phyloP scores from a whole-genome alignment of 35 echinoderm and acorn worm genomes.

The Heliocidaris erythrogramma region DNA sequence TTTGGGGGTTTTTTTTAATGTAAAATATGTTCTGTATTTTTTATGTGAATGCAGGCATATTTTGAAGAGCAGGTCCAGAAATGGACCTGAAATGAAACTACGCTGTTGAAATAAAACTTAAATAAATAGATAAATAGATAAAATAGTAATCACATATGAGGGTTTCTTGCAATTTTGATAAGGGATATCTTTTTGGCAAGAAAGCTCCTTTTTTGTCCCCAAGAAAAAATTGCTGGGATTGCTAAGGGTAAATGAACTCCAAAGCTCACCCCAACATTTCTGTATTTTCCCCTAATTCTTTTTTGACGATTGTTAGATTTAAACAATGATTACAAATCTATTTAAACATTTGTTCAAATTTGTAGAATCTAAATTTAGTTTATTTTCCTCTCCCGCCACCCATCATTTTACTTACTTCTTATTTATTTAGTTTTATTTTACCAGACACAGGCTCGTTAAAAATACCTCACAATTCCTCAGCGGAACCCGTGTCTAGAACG shows the following conservation, averaged over 20 bases:
- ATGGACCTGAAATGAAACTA: too few species aligned
- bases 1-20: too few species aligned
- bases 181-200: too few species aligned
- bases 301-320: neutral
- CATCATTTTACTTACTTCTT: neutral
- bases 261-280: neutral
- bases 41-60: too few species aligned
- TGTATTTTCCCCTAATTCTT: neutral
- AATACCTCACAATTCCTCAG: neutral
- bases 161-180: too few species aligned
- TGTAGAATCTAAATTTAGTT: neutral
- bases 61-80: too few species aligned
- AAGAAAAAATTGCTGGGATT: neutral
- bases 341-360: neutral
- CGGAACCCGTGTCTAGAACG: neutral
- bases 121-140: too few species aligned
- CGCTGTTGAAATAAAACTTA: too few species aligned
- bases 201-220: too few species aligned
- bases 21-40: too few species aligned
- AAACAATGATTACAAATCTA: neutral
- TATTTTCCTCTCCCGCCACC: neutral
- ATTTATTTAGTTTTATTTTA: neutral
- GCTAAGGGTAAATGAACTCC: neutral
- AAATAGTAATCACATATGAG: too few species aligned
- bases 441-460: slow-evolving; percentile 8